A percentile compares a stretch with the other conserved stretches of the same genome.
phyloP scores from a whole-genome alignment of 1,140 invertebrate species.

The Cherax quadricarinatus region DNA sequence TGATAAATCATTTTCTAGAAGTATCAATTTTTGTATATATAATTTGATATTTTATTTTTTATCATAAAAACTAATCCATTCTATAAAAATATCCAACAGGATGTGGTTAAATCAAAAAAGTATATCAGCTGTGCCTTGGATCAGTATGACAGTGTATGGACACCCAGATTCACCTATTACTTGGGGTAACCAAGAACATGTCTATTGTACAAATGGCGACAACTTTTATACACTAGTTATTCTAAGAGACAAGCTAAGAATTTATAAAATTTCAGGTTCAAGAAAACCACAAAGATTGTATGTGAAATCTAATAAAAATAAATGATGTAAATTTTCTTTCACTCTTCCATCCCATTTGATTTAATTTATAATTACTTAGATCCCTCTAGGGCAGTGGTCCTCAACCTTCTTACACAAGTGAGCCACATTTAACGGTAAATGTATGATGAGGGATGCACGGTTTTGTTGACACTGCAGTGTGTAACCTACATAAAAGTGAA shows the following conservation, averaged over 20 bases:
- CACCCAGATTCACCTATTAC: constrained; percentile 37
- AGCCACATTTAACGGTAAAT: too few relatives aligned
- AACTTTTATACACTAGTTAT: constrained; percentile 51
- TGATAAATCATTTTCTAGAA: too few relatives aligned
- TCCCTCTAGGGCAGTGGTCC: too few relatives aligned
- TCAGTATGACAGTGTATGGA: constrained; percentile 56
- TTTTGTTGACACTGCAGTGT: too few relatives aligned
- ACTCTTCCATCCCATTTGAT: too few relatives aligned
- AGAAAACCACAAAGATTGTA: constrained; percentile 40
- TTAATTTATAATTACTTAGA: too few relatives aligned
- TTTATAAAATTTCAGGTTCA: constrained; percentile 11
- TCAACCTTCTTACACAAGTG: too few relatives aligned
- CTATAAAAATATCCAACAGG: constrained; percentile 1
- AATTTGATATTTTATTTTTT: too few relatives aligned
- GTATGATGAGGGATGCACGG: too few relatives aligned
- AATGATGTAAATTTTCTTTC: neutral
- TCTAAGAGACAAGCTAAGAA: constrained; percentile 4
- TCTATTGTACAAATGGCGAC: constrained; percentile 33
- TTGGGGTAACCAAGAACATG: constrained; percentile 31
- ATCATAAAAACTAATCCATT: neutral
- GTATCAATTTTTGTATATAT: too few relatives aligned
- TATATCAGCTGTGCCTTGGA: constrained; percentile 36
- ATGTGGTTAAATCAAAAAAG: constrained; percentile 2
- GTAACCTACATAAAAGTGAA: too few relatives aligned
- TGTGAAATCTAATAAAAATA: constrained; percentile 54